Evolutionary conservation across 2,113 vertebrate species (phyloP).

Genomic region (Petrocephalus zakoni): DNA sequence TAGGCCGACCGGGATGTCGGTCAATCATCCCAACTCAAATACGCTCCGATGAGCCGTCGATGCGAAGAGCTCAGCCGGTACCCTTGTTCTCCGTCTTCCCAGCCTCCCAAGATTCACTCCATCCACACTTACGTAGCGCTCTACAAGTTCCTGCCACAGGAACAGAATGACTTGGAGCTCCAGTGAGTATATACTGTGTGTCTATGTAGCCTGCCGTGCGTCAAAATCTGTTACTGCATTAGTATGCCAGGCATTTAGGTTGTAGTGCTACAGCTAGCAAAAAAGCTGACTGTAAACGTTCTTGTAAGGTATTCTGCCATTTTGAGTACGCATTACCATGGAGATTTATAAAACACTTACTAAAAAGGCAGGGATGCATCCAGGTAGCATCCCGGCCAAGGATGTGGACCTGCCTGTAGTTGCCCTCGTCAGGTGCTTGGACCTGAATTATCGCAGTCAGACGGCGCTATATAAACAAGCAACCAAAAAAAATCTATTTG

Average conservation of each 20-base stretch:
- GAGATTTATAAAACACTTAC: neutral
- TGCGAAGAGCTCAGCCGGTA: constrained; percentile 18
- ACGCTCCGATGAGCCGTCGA: constrained; percentile 16
- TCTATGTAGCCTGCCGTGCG: neutral
- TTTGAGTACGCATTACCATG: neutral
- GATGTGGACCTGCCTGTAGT: neutral
- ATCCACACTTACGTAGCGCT: constrained; percentile 86
- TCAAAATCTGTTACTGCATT: neutral
- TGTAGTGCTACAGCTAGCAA: neutral
- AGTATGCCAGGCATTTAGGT: neutral
- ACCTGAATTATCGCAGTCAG: constrained; percentile 25
- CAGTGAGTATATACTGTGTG: constrained; percentile 66
- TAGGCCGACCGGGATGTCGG: constrained; percentile 26
- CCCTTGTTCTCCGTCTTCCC: constrained; percentile 32
- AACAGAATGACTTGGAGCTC: constrained; percentile 78
- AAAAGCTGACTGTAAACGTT: neutral
- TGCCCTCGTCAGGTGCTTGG: neutral
- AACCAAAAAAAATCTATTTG: neutral
- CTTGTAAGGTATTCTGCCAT: neutral
- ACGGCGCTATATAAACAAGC: neutral
- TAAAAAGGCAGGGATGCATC: neutral
- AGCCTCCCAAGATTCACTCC: constrained; percentile 60
- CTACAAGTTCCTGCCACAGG: constrained; percentile 85
- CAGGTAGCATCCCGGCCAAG: neutral
- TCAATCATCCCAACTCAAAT: neutral